Conservation (phyloP, 2,888 invertebrate species). For the Philonicus albiceps region DNA sequence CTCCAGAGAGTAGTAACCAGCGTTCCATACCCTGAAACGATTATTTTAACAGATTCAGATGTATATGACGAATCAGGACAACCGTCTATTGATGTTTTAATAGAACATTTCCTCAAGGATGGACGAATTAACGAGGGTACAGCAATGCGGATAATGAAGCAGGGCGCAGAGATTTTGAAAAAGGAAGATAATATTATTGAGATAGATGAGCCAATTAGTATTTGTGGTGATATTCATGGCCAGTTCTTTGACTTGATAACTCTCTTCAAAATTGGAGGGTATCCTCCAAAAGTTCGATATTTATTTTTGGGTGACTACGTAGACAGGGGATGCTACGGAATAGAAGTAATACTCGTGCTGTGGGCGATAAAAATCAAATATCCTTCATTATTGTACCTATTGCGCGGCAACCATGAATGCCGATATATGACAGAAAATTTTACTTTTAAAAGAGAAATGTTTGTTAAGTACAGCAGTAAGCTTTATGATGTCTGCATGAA, state of each 20-base stretch:
- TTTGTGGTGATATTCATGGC: constrained; percentile 98
- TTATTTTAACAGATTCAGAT: neutral
- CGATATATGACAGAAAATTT: constrained; percentile 99
- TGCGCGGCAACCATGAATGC: constrained; percentile 98
- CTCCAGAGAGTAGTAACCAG: neutral
- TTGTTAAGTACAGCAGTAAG: constrained; percentile 98
- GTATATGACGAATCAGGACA: neutral
- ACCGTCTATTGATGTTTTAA: neutral
- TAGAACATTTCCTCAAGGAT: constrained; percentile 91
- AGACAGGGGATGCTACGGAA: constrained; percentile 86
- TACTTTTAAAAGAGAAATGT: constrained; percentile 96
- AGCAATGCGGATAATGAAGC: constrained; percentile 94
- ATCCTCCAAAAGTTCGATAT: constrained; percentile 95
- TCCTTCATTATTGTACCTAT: constrained; percentile 93
- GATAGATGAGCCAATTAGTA: constrained; percentile 92
- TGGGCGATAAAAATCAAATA: constrained; percentile 97
- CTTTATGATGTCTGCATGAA: constrained; percentile 99
- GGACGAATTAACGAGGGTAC: constrained; percentile 95
- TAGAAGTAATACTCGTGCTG: constrained; percentile 91
- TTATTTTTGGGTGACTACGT: constrained; percentile 98
- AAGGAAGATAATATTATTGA: constrained; percentile 97
- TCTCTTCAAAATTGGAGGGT: constrained; percentile 96
- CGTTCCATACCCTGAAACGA: constrained; percentile 15
- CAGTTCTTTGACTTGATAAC: constrained; percentile 99
- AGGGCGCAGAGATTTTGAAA: constrained; percentile 82